These are phyloP conservation scores for Brachypterus glaber DNA, from an alignment of 2,888 invertebrate genomes.

Conservation along the genomic window DNA sequence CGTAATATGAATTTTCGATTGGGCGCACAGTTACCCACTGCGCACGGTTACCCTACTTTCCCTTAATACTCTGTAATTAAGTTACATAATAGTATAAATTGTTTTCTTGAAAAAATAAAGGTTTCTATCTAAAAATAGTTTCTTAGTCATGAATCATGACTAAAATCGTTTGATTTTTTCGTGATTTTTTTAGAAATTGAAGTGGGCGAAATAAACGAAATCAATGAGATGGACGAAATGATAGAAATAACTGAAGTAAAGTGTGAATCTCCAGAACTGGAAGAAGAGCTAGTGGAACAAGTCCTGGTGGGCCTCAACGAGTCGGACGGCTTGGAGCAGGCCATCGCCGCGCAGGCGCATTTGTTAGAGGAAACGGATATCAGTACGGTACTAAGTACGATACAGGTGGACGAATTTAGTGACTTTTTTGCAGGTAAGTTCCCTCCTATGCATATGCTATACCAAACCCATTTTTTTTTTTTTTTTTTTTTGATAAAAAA, in stretches of 20 bases:
- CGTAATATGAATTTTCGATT: too few relatives aligned
- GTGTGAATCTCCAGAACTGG: conserved; percentile 29
- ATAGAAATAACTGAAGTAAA: conserved; percentile 21
- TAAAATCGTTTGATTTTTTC: too few relatives aligned
- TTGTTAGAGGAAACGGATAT: conserved; percentile 62
- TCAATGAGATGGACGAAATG: background rate
- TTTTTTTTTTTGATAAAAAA: too few relatives aligned
- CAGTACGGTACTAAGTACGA: conserved; percentile 66
- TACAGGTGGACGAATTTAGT: conserved; percentile 74
- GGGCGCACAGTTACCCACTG: too few relatives aligned
- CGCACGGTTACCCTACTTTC: too few relatives aligned
- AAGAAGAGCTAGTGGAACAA: conserved; percentile 47
- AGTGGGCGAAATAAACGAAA: conserved; percentile 13
- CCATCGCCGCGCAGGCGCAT: conserved; percentile 56
- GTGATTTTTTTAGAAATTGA: conserved; percentile 16
- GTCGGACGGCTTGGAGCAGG: conserved; percentile 51
- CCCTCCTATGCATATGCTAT: too few relatives aligned
- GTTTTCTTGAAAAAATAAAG: too few relatives aligned
- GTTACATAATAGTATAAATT: too few relatives aligned
- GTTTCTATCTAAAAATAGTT: too few relatives aligned
- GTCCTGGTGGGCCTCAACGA: conserved; percentile 48
- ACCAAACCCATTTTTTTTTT: too few relatives aligned
- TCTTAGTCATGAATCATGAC: too few relatives aligned
- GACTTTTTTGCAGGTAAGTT: conserved; percentile 64
- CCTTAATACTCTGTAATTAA: too few relatives aligned